A percentile compares a stretch with the other conserved stretches of the same genome.
Evolutionary conservation across 2,113 vertebrate species (phyloP).

Genomic region (Oncorhynchus mykiss): DNA sequence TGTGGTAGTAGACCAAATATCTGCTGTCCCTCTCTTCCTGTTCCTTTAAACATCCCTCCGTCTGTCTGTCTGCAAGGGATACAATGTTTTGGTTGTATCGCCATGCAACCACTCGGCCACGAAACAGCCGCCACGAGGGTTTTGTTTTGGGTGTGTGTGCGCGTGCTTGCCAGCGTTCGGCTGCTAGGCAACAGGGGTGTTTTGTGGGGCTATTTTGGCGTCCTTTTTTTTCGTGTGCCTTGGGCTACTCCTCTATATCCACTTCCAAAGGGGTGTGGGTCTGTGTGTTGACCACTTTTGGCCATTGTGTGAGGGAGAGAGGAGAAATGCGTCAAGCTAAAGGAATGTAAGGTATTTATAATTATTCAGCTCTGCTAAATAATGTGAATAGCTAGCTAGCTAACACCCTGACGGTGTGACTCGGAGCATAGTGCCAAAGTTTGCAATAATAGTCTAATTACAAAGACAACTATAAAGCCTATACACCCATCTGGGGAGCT

Average conservation of each 20-base stretch:
- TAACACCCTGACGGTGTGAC: too few species aligned
- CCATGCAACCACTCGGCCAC: conserved; percentile 47
- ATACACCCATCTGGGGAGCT: too few species aligned
- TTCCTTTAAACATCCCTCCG: conserved; percentile 1
- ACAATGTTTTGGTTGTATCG: too few species aligned
- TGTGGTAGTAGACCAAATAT: conserved; percentile 27
- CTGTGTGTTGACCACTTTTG: conserved; percentile 1
- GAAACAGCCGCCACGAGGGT: conserved; percentile 4
- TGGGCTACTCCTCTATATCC: conserved; percentile 34
- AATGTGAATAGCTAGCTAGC: too few species aligned
- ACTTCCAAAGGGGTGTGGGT: conserved; percentile 15
- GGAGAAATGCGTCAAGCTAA: conserved; percentile 32
- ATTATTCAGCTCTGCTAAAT: background rate
- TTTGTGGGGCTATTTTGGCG: background rate
- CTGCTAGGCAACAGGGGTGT: conserved; percentile 64
- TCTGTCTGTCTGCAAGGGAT: conserved; percentile 12
- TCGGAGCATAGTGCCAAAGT: too few species aligned
- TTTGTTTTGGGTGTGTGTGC: conserved; percentile 27
- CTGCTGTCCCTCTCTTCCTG: background rate
- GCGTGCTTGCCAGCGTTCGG: conserved; percentile 33
- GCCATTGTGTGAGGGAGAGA: too few species aligned
- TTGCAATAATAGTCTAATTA: too few species aligned
- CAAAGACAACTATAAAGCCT: too few species aligned
- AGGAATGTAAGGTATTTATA: conserved; percentile 68
- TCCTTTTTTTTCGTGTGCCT: conserved; percentile 47